A percentile compares a stretch with the other conserved stretches of the same genome.
These are phyloP conservation scores for Cylloceria caligata DNA, from an alignment of 2,888 invertebrate genomes.

Conservation along the genomic window DNA sequence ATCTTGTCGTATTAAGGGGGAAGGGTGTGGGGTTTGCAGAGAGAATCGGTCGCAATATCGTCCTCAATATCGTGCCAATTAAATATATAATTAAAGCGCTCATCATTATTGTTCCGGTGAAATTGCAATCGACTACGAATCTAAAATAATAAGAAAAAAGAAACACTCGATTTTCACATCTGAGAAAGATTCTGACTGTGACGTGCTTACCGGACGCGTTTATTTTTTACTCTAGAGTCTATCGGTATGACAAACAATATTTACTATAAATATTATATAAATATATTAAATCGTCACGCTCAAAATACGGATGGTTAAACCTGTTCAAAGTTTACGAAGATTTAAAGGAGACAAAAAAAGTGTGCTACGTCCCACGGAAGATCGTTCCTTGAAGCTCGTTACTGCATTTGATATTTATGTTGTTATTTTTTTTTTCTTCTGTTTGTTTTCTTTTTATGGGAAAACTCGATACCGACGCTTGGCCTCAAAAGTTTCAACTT, in stretches of 20 bases:
- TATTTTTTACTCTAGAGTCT: slow-evolving; percentile 58
- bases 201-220: slow-evolving; percentile 63
- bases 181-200: slow-evolving; percentile 57
- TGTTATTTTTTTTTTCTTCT: slow-evolving; percentile 60
- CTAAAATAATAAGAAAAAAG: slow-evolving; percentile 35
- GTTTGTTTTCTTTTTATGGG: too few relatives aligned
- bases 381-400: slow-evolving; percentile 66
- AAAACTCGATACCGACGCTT: too few relatives aligned
- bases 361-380: slow-evolving; percentile 56
- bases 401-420: slow-evolving; percentile 71
- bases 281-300: slow-evolving; percentile 59
- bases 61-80: slow-evolving; percentile 67
- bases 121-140: slow-evolving; percentile 62
- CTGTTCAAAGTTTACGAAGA: slow-evolving; percentile 62
- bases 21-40: slow-evolving; percentile 9
- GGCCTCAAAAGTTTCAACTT: too few relatives aligned
- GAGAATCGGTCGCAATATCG: slow-evolving; percentile 64
- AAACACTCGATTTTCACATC: slow-evolving; percentile 47
- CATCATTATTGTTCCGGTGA: slow-evolving; percentile 53
- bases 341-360: slow-evolving; percentile 20
- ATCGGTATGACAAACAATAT: slow-evolving; percentile 52
- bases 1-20: slow-evolving; percentile 10
- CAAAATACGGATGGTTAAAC: slow-evolving; percentile 63
- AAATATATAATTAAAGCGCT: slow-evolving; percentile 44
- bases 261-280: slow-evolving; percentile 46